Conservation (phyloP, 2,113 vertebrate genomes). For the Erythrolamprus reginae region DNA sequence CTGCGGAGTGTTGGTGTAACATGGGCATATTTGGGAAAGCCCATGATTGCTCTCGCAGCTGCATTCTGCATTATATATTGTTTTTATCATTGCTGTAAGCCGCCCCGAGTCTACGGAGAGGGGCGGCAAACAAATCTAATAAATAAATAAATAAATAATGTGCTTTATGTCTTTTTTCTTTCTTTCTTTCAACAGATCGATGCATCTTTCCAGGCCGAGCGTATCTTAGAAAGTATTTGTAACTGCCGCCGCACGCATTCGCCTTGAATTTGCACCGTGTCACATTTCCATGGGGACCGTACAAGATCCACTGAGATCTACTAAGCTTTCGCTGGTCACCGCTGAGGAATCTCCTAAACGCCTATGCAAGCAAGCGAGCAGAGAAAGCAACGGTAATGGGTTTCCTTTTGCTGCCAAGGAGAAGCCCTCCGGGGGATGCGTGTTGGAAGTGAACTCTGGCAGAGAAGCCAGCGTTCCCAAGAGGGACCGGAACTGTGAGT, state of each 20-base stretch:
- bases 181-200: constrained; percentile 52
- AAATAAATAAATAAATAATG: too few species aligned
- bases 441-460: constrained; percentile 23
- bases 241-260: background rate
- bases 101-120: too few species aligned
- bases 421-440: constrained; percentile 41
- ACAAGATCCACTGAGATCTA: constrained; percentile 83
- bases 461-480: background rate
- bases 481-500: background rate
- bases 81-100: too few species aligned
- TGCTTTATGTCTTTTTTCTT: constrained; percentile 39
- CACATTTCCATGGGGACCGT: constrained; percentile 80
- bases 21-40: too few species aligned
- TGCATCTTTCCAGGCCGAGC: background rate
- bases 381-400: constrained; percentile 63
- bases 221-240: background rate
- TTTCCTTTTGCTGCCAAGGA: background rate
- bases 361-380: constrained; percentile 40
- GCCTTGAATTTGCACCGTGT: background rate
- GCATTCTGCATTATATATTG: too few species aligned
- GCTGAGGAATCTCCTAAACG: constrained; percentile 64
- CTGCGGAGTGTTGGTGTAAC: too few species aligned
- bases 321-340: constrained; percentile 75
- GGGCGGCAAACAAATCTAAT: too few species aligned
- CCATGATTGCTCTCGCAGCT: too few species aligned